Conservation (phyloP, 2,888 invertebrate species). For the Ptycholaimellus sp. region DNA sequence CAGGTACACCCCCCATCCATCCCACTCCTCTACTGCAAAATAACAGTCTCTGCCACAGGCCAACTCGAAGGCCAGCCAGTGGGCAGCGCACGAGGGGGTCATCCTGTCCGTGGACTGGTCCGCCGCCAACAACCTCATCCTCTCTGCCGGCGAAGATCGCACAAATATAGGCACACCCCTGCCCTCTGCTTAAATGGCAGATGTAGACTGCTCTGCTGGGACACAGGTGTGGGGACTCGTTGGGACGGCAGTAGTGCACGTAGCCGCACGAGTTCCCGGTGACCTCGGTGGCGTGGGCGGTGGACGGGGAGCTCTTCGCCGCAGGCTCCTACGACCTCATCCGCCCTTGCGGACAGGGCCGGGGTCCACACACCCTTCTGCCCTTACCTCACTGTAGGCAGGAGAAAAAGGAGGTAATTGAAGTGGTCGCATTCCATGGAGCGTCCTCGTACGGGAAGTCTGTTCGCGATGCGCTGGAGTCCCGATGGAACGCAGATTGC, state of each 20-base stretch:
- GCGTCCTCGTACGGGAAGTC: conserved; percentile 61
- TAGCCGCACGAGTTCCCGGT: conserved; percentile 74
- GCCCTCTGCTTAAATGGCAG: too few relatives aligned
- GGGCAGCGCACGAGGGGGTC: conserved; percentile 85
- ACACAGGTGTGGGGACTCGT: too few relatives aligned
- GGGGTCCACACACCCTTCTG: too few relatives aligned
- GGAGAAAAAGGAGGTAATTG: conserved; percentile 10
- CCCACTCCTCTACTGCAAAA: too few relatives aligned
- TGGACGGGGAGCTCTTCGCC: conserved; percentile 65
- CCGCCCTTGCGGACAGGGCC: conserved; percentile 64
- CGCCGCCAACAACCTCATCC: conserved; percentile 34
- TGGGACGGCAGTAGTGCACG: conserved; percentile 60
- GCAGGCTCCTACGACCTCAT: conserved; percentile 78
- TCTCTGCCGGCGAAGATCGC: conserved; percentile 49
- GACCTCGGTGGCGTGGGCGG: conserved; percentile 67
- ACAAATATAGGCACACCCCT: conserved; percentile 52
- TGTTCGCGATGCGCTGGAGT: conserved; percentile 73
- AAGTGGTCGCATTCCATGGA: conserved; percentile 85
- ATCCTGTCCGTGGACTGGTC: conserved; percentile 46
- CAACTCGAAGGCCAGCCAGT: conserved; percentile 34
- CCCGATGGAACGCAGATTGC: conserved; percentile 81
- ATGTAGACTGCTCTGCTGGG: too few relatives aligned
- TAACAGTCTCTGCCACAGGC: too few relatives aligned
- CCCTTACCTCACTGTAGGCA: too few relatives aligned
- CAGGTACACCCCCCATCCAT: too few relatives aligned